Base-by-base conservation (phyloP, 2,888 invertebrate genomes). In the Chymomyza procnemis region DNA sequence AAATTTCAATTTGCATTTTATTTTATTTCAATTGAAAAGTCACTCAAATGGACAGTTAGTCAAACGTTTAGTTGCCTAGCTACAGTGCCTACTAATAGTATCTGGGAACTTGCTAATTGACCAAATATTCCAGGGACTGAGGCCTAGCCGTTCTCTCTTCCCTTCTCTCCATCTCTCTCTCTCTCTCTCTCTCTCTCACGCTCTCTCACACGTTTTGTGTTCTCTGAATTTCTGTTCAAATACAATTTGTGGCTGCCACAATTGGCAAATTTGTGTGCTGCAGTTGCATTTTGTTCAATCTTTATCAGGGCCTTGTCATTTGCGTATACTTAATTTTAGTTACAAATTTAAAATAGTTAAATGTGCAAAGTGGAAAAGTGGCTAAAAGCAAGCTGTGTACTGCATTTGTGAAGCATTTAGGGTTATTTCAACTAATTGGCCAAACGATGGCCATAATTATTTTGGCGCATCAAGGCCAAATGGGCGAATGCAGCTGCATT, bases 1-100 rank as follows among this genome's bases (percentile, higher is more conserved):
- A 16, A 85, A 75, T 73, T 72, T 76, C 74, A 83, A 76, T 87
- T 85, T 87, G 66, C 71, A 73, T 87, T 81, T 87, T 87, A 87
- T 85, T 87, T 83, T 80, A 85, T 76, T 73, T 76, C 73, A 82
- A 46, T 75, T 87, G 76, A 67, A 63, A 74, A 61, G 69, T 41
- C 34, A 41, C 34, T 41, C 34, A 41, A 41, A 41, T 41, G 12
- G 34, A 41, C 34, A 41, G 34, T 41, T 41, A 41, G 34, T 41
- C 34, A 41, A 12, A 12, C 34, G 12, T 1, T 41, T 41, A 41
- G 34, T 41, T 41, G 12, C 78, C 62, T 66, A 74, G 75, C 75
- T 85, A 75, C 80, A 72, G 70, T 71, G 67, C 69, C 75, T 60
- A 85, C 69, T 81, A 86, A 86, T 74, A 76, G 54, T 63, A 74